These are phyloP conservation scores for Lindbergichthys nudifrons DNA, from an alignment of 2,797 vertebrate species.

Conservation along the genomic window DNA sequence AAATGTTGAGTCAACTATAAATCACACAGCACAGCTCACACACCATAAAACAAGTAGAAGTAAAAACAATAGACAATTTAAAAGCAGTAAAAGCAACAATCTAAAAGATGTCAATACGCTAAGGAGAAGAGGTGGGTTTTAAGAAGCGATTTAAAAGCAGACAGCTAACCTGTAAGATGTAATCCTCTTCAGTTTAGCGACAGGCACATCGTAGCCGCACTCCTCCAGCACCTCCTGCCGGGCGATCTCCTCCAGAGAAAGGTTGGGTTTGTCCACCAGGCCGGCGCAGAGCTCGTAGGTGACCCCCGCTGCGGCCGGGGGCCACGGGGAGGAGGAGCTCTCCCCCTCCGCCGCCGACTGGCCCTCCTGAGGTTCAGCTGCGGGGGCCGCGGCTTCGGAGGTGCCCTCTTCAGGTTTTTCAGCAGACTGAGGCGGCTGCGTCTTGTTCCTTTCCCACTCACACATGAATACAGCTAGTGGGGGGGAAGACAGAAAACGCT, in stretches of 20 bases:
- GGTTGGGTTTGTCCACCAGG: conserved; percentile 91
- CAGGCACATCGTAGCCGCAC: conserved; percentile 90
- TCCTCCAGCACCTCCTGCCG: conserved; percentile 93
- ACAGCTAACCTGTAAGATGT: conserved; percentile 90
- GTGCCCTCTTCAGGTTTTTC: conserved; percentile 73
- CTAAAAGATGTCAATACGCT: too few species aligned
- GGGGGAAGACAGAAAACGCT: neutral
- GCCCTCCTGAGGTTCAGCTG: conserved; percentile 69
- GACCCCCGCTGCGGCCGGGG: conserved; percentile 87
- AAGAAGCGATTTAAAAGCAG: neutral
- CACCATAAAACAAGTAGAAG: too few species aligned
- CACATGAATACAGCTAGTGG: conserved; percentile 91
- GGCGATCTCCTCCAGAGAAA: conserved; percentile 92
- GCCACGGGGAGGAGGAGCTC: conserved; percentile 67
- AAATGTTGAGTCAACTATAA: too few species aligned
- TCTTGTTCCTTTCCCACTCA: conserved; percentile 88
- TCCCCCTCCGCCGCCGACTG: conserved; percentile 67
- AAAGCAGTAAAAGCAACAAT: too few species aligned
- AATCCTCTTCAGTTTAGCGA: conserved; percentile 86
- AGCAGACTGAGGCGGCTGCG: conserved; percentile 72
- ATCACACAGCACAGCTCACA: too few species aligned
- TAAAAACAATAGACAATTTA: too few species aligned
- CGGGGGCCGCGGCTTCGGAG: conserved; percentile 26
- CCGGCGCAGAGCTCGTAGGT: conserved; percentile 95
- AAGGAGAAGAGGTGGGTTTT: too few species aligned